Conservation (phyloP, 2,797 vertebrate species). For the Bradypodion pumilum region DNA sequence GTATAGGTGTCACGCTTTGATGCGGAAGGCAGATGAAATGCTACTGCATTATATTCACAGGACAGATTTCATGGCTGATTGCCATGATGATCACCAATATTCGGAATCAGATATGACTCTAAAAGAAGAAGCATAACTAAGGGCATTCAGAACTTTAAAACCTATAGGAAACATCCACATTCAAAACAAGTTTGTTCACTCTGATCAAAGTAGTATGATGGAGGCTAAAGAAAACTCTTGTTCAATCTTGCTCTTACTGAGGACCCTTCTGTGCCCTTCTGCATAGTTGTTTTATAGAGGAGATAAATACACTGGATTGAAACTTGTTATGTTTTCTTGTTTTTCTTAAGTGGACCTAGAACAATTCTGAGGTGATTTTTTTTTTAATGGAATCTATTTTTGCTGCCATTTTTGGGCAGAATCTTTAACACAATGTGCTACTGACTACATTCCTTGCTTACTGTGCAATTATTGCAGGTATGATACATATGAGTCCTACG, state of each 20-base stretch:
- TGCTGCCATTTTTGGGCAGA: background rate
- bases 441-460: slow-evolving; percentile 51
- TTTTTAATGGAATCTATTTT: background rate
- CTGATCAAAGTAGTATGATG: background rate
- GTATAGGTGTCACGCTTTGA: too few species aligned
- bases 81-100: too few species aligned
- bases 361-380: background rate
- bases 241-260: background rate
- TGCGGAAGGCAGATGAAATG: too few species aligned
- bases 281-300: fast-evolving
- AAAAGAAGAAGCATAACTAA: too few species aligned
- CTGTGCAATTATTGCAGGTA: slow-evolving; percentile 82
- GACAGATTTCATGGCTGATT: too few species aligned
- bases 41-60: too few species aligned
- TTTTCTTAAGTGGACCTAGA: background rate
- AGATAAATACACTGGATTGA: background rate
- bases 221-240: background rate
- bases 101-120: too few species aligned
- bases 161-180: background rate
- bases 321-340: background rate
- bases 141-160: background rate
- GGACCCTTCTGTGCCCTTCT: background rate
- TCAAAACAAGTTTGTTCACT: background rate
- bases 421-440: background rate
- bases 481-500: slow-evolving; percentile 91